Evolutionary conservation across 2,113 vertebrate species (phyloP).

Genomic region (Barbus barbus): DNA sequence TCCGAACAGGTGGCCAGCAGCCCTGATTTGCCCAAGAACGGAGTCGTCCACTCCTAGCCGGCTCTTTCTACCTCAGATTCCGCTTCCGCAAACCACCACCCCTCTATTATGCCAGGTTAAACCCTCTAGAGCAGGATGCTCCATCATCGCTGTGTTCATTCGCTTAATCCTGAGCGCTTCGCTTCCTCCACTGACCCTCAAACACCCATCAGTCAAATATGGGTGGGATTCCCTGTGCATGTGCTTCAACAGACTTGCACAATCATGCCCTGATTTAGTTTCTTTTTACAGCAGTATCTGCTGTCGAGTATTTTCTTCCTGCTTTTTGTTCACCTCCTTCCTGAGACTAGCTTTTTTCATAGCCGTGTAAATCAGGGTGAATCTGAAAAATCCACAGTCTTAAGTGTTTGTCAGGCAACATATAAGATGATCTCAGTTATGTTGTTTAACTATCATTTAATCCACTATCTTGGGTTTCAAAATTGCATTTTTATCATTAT

Average conservation of each 20-base stretch:
- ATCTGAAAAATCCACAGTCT: conserved; percentile 37
- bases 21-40: conserved; percentile 74
- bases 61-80: conserved; percentile 19
- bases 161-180: background rate
- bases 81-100: background rate
- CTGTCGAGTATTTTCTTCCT: conserved; percentile 84
- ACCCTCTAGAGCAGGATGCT: background rate
- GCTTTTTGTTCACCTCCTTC: conserved; percentile 85
- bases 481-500: background rate
- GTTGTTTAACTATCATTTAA: background rate
- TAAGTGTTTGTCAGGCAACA: conserved; percentile 40
- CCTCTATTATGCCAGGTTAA: background rate
- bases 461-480: conserved; percentile 23
- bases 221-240: conserved; percentile 7
- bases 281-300: conserved; percentile 84
- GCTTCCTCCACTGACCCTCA: conserved; percentile 1
- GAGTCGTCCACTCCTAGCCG: conserved; percentile 69
- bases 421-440: conserved; percentile 25
- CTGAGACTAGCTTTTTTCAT: conserved; percentile 71
- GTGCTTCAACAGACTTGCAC: conserved; percentile 2
- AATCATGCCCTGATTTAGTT: conserved; percentile 18
- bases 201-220: background rate
- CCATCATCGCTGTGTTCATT: background rate
- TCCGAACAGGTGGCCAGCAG: conserved; percentile 76
- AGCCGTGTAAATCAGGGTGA: conserved; percentile 49